phyloP scores from a whole-genome alignment of 2,797 vertebrate genomes.

The Pantherophis alleghaniensis region DNA sequence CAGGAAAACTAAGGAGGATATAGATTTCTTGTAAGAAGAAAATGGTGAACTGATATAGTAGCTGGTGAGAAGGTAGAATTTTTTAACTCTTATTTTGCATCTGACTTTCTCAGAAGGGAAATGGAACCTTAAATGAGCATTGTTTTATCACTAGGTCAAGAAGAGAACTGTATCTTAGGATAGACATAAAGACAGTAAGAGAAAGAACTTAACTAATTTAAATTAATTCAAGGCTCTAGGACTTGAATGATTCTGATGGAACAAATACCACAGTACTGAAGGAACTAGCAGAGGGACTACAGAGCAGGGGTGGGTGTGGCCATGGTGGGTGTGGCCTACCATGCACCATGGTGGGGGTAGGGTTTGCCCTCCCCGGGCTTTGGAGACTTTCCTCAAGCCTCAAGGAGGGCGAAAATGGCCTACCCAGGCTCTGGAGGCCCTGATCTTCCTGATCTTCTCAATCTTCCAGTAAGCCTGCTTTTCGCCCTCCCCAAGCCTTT shows the following conservation, averaged over 20 bases:
- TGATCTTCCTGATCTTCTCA: too few relatives aligned
- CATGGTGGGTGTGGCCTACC: too few relatives aligned
- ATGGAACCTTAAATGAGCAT: background rate
- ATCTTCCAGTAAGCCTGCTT: too few relatives aligned
- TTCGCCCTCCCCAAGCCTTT: too few relatives aligned
- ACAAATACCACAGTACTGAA: background rate
- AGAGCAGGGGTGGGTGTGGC: background rate
- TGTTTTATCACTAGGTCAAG: background rate
- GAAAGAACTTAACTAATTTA: background rate
- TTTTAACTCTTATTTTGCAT: background rate
- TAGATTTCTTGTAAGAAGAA: background rate
- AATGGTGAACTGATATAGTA: background rate
- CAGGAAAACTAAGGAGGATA: background rate
- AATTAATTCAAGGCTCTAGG: background rate
- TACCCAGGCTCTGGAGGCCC: too few relatives aligned
- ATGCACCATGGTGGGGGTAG: too few relatives aligned
- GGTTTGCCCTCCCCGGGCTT: too few relatives aligned
- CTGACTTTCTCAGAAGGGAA: background rate
- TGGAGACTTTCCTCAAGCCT: too few relatives aligned
- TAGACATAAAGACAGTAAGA: background rate
- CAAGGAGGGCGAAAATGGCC: too few relatives aligned
- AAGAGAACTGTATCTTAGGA: background rate
- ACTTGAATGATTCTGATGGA: background rate
- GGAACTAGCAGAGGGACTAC: background rate
- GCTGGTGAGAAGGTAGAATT: background rate